Evolutionary conservation across 1,140 invertebrate genomes (phyloP).

Genomic region (Hyles euphorbiae): DNA sequence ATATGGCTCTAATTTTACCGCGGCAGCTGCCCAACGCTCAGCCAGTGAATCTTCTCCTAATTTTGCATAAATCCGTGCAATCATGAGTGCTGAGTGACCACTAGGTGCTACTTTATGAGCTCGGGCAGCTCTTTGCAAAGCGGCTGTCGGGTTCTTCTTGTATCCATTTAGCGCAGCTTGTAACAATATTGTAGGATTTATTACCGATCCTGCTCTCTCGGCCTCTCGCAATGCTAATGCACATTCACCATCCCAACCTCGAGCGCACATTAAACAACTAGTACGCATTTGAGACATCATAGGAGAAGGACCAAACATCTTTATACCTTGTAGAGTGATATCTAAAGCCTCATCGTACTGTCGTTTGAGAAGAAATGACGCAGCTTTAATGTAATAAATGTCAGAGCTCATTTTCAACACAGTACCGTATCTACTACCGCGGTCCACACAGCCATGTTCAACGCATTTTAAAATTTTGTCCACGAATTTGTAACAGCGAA

Average conservation of each 20-base stretch:
- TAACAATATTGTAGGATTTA: conserved; percentile 41
- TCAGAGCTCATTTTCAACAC: conserved; percentile 27
- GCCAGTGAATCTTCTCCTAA: conserved; percentile 39
- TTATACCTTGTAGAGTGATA: conserved; percentile 38
- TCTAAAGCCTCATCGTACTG: conserved; percentile 37
- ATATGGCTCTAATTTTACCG: conserved; percentile 52
- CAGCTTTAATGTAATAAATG: conserved; percentile 48
- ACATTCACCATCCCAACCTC: conserved; percentile 57
- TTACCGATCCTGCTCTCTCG: conserved; percentile 41
- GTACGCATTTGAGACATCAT: conserved; percentile 54
- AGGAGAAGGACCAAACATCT: conserved; percentile 46
- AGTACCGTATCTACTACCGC: conserved; percentile 28
- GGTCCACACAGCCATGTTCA: conserved; percentile 38
- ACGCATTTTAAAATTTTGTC: conserved; percentile 49
- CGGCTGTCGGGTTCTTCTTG: conserved; percentile 32
- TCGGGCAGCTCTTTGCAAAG: conserved; percentile 54
- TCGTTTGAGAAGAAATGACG: conserved; percentile 41
- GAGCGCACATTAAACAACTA: conserved; percentile 36
- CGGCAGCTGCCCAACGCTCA: conserved; percentile 52
- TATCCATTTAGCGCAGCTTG: conserved; percentile 41
- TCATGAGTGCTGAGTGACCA: conserved; percentile 46
- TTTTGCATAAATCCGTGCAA: conserved; percentile 45
- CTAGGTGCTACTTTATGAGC: conserved; percentile 53
- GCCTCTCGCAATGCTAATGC: conserved; percentile 43
- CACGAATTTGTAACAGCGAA: conserved; percentile 51